Conservation (phyloP, 2,113 vertebrate genomes). For the Platichthys stellatus region DNA sequence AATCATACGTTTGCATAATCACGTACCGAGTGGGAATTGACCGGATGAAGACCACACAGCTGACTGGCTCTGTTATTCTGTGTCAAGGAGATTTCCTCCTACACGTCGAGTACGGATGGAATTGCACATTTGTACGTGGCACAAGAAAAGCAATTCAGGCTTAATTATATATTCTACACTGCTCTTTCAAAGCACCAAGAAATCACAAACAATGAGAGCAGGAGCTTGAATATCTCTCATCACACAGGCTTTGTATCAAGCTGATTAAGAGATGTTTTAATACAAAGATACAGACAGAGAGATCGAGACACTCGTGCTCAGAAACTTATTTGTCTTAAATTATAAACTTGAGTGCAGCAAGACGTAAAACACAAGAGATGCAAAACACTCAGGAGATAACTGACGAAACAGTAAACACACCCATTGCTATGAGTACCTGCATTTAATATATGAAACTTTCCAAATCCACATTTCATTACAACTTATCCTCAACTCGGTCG, state of each 20-base stretch:
- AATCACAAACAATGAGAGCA: conserved; percentile 9
- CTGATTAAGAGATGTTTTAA: conserved; percentile 26
- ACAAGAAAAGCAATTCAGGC: conserved; percentile 18
- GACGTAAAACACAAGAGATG: background rate
- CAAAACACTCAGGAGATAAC: background rate
- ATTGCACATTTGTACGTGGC: conserved; percentile 7
- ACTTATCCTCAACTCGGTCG: no score
- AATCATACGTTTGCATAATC: conserved; percentile 37
- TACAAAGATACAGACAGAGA: conserved; percentile 36
- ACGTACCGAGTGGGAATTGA: conserved; percentile 34
- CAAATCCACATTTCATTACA: background rate
- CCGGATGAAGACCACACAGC: conserved; percentile 3
- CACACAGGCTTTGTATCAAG: background rate
- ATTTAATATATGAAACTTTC: background rate
- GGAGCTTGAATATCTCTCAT: background rate
- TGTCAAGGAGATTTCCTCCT: conserved; percentile 5
- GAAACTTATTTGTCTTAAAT: background rate
- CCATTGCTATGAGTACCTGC: background rate
- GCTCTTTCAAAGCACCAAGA: background rate
- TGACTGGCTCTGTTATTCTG: conserved; percentile 8
- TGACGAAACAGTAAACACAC: background rate
- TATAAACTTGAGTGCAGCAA: no score
- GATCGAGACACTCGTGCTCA: conserved; percentile 14
- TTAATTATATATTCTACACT: conserved; percentile 35
- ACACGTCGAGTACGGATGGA: background rate